These are phyloP conservation scores for Anoplolepis gracilipes DNA, from an alignment of 1,140 invertebrate genomes.

Conservation along the genomic window DNA sequence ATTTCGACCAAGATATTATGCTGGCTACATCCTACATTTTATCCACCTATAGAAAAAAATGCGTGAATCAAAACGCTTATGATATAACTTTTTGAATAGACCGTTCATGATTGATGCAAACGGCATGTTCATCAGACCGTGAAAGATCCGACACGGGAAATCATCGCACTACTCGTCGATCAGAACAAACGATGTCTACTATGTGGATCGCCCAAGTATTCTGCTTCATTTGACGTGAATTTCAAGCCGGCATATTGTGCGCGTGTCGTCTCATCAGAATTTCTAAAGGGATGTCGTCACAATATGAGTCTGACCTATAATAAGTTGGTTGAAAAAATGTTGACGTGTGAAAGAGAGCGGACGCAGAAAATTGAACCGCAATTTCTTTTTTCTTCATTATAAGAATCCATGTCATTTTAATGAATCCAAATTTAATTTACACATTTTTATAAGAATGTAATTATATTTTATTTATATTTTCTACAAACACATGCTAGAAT, in stretches of 20 bases:
- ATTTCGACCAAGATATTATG: background rate
- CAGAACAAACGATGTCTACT: background rate
- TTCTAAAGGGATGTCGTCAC: slow-evolving; percentile 21
- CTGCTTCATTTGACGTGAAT: slow-evolving; percentile 36
- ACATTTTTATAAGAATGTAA: background rate
- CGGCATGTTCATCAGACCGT: background rate
- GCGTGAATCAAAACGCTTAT: background rate
- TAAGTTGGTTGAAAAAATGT: background rate
- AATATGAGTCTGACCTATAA: background rate
- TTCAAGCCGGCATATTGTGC: slow-evolving; percentile 16
- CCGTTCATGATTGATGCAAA: slow-evolving; percentile 17
- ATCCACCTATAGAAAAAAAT: background rate
- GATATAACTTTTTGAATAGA: background rate
- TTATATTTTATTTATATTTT: no score
- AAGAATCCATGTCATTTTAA: background rate
- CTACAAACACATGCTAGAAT: background rate
- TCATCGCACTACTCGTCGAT: background rate
- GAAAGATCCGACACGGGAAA: slow-evolving; percentile 15
- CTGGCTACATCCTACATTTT: background rate
- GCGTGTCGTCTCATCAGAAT: slow-evolving; percentile 21
- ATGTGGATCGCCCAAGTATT: background rate
- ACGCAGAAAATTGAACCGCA: background rate
- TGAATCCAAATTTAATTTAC: background rate
- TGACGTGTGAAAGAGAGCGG: background rate
- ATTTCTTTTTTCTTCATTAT: background rate